Conservation (phyloP, 2,888 invertebrate species). For the Tineola bisselliella region DNA sequence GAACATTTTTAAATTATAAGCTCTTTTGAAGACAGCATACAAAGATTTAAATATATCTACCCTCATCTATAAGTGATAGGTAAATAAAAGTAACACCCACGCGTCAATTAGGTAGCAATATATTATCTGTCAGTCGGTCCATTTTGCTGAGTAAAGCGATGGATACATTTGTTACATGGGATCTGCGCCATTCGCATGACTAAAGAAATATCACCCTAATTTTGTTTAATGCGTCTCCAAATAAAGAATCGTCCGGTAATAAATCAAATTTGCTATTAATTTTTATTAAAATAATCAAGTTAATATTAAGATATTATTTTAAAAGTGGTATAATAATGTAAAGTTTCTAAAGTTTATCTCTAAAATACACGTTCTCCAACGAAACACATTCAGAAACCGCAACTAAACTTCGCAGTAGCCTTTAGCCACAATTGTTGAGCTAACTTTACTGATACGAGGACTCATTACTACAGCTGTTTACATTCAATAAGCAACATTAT, state of each 20-base stretch:
- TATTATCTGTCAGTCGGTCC: not conserved
- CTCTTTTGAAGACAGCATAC: too few species aligned
- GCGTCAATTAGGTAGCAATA: not conserved
- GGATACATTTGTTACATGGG: not conserved
- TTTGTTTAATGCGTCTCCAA: not conserved
- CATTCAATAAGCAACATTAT: not conserved
- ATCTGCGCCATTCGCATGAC: not conserved
- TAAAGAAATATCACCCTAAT: not conserved
- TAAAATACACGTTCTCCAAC: not conserved
- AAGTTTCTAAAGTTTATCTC: not conserved
- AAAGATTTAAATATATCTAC: too few species aligned
- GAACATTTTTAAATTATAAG: not conserved
- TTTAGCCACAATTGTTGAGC: not conserved
- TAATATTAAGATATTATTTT: not conserved
- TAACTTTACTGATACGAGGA: not conserved
- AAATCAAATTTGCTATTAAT: not conserved
- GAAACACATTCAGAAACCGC: not conserved
- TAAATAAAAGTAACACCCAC: not conserved
- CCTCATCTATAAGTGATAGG: not conserved
- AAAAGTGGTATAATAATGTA: not conserved
- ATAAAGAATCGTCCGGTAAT: not conserved
- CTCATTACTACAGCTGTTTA: not conserved
- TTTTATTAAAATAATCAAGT: not conserved
- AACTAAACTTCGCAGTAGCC: not conserved
- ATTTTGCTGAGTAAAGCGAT: not conserved